phyloP scores from a whole-genome alignment of 1,140 invertebrate genomes.

The Heterodera carotae region DNA sequence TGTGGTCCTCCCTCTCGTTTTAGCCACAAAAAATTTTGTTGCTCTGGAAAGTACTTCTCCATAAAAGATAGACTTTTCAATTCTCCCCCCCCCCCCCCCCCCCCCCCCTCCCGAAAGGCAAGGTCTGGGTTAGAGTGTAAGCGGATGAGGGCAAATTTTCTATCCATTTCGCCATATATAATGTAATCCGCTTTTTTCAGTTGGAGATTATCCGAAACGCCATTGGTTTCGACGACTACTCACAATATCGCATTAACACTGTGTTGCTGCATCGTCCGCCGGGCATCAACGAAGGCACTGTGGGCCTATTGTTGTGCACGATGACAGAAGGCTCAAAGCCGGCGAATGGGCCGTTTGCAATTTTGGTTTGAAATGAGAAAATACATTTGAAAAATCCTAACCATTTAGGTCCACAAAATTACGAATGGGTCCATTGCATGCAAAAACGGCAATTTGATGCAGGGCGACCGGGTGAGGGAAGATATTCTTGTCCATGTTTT shows the following conservation, averaged over 20 bases:
- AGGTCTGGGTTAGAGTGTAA: too few species aligned
- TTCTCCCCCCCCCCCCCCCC: too few species aligned
- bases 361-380: background rate
- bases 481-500: background rate
- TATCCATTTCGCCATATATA: too few species aligned
- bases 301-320: constrained; percentile 14
- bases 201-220: background rate
- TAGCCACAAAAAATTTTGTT: too few species aligned
- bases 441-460: constrained; percentile 11
- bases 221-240: background rate
- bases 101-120: too few species aligned
- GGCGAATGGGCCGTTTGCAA: background rate
- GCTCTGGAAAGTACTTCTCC: too few species aligned
- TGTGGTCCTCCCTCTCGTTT: too few species aligned
- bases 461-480: constrained; percentile 15
- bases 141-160: too few species aligned
- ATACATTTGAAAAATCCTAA: too few species aligned
- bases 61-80: too few species aligned
- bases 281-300: constrained; percentile 13
- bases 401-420: background rate
- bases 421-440: constrained; percentile 20
- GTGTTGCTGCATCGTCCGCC: constrained; percentile 10
- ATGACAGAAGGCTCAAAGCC: background rate
- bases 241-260: constrained; percentile 12
- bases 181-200: background rate